A percentile compares a stretch with the other conserved stretches of the same genome.
Conservation (phyloP, 2,797 vertebrate species). For the Acanthurus lineatus region DNA sequence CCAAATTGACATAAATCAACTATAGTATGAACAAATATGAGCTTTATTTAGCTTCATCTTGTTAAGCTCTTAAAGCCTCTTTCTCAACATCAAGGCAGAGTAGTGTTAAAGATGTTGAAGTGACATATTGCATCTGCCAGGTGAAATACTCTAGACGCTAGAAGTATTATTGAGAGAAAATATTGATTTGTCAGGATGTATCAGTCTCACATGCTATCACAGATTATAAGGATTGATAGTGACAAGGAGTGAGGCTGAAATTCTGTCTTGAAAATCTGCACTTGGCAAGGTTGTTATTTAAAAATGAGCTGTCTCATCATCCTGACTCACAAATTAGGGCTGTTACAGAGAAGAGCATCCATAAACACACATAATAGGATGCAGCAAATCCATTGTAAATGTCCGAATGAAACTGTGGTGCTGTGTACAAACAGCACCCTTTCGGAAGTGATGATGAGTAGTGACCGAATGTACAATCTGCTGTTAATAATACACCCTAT, state of each 20-base stretch:
- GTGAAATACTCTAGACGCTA: conserved; percentile 4
- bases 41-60: conserved; percentile 23
- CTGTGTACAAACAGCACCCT: not conserved
- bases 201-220: conserved; percentile 27
- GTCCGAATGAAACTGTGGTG: not conserved
- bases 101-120: not conserved
- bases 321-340: conserved; percentile 22
- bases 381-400: conserved; percentile 1
- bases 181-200: conserved; percentile 42
- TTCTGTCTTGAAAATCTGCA: conserved; percentile 1
- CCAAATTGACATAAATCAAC: conserved; percentile 50
- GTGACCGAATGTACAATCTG: no score
- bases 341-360: conserved; percentile 5
- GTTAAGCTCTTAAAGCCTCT: conserved; percentile 5
- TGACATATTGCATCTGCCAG: conserved; percentile 30
- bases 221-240: conserved; percentile 31
- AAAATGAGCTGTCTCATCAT: conserved; percentile 1
- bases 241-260: conserved; percentile 8
- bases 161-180: conserved; percentile 27
- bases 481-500: not conserved
- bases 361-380: conserved; percentile 5
- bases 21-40: conserved; percentile 50
- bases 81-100: conserved; percentile 20
- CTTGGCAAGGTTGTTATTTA: not conserved
- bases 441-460: not conserved